Evolutionary conservation across 2,888 invertebrate genomes (phyloP).

Genomic region (Hanleya hanleyi): DNA sequence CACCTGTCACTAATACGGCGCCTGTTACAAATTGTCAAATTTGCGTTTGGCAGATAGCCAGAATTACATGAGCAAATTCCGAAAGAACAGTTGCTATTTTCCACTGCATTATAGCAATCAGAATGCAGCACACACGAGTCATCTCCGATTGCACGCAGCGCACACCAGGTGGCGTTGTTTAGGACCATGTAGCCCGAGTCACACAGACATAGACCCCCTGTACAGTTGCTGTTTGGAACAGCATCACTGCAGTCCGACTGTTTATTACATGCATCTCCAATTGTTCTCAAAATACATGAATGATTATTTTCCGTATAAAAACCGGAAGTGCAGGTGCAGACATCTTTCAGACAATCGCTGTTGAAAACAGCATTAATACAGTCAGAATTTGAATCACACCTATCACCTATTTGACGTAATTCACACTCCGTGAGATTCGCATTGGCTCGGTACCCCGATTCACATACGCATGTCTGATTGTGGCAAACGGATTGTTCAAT

Average conservation of each 20-base stretch:
- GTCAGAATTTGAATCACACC: conserved; percentile 16
- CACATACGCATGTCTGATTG: conserved; percentile 30
- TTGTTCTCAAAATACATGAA: conserved; percentile 12
- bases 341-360: conserved; percentile 32
- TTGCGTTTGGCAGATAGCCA: conserved; percentile 12
- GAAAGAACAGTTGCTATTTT: conserved; percentile 22
- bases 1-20: conserved; percentile 28
- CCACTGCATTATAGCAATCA: conserved; percentile 27
- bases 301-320: conserved; percentile 12
- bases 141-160: conserved; percentile 35
- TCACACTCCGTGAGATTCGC: conserved; percentile 23
- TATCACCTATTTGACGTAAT: no score
- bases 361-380: conserved; percentile 35
- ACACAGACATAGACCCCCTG: conserved; percentile 24
- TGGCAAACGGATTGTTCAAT: conserved; percentile 23
- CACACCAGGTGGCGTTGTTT: conserved; percentile 10
- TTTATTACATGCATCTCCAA: conserved; percentile 15
- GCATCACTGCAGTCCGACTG: conserved; percentile 34
- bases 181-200: conserved; percentile 20
- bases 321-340: conserved; percentile 37
- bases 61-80: conserved; percentile 19
- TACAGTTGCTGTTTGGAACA: conserved; percentile 33
- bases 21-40: conserved; percentile 6
- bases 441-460: conserved; percentile 24
- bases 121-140: conserved; percentile 21